Evolutionary conservation across 2,888 invertebrate species (phyloP), one percentile per base, ranked within the genome.

Genomic region (Ceriagrion tenellum): DNA sequence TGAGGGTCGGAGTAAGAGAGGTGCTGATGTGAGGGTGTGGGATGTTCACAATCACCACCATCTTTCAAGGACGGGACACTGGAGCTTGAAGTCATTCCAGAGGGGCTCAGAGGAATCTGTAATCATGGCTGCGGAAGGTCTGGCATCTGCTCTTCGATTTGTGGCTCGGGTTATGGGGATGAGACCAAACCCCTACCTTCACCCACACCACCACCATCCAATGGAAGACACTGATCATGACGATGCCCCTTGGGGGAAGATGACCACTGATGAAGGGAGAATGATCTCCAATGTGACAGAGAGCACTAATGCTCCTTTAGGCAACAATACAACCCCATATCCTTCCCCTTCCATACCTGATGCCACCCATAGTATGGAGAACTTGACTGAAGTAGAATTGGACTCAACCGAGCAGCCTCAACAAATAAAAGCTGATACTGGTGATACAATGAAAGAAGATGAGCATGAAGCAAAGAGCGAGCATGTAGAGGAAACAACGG

Each of bases 161-260:
- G 40, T 95, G 69, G 95, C 95, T 8, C 40, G 89, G 13, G 90
- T 95, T 10, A 74, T 95, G 89, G 95, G 95, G 13, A 69, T 90
- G 20, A 35, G 95, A 18, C 96, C 96, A 35, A 95, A 95, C 81
- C 95, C 96, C 6, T 96, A 96, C 95, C 96, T 96, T 26, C 96
- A 96, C n/a, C 93, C 93, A 18, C 93, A 93, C 35, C 93, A 93
- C n/a, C 93, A 74, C 47, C 93, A 93, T 59, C 93, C 69, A 18
- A 93, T 93, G 93, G 93, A 93, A 2, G 93, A 93, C 30, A 74
- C 74, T 4, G 93, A 93, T 8, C 93, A 93, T 55, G 93, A 93
- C 23, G 93, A 93, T n/a, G 18, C 13, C 23, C 26, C 69, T 1
- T 93, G 93, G 93, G 69, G 93, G n/a, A 93, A 69, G 69, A 74